These are phyloP conservation scores for Herpetotheres cachinnans DNA, from an alignment of 2,113 vertebrate genomes.

Conservation along the genomic window DNA sequence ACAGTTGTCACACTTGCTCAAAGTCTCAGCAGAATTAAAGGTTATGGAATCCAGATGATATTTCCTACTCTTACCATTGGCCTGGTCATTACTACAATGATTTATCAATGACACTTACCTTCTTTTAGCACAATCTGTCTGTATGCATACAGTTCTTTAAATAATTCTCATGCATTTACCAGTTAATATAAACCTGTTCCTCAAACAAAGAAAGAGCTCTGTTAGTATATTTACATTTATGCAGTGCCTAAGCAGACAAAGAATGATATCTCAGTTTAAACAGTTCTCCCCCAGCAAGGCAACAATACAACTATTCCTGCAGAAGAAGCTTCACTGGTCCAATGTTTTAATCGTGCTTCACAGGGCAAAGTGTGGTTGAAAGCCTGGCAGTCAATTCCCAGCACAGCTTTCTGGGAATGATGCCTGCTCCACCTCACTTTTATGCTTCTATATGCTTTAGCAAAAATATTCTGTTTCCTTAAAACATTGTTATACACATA, in stretches of 20 bases:
- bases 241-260: not conserved
- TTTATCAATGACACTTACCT: not conserved
- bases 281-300: not conserved
- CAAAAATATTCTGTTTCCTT: not conserved
- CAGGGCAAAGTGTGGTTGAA: fast-evolving
- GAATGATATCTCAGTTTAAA: not conserved
- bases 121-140: not conserved
- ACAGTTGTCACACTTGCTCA: not conserved
- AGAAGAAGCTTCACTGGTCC: not conserved
- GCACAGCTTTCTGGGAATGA: not conserved
- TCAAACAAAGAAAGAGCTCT: not conserved
- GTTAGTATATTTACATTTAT: not conserved
- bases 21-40: not conserved
- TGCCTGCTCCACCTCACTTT: not conserved
- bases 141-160: not conserved
- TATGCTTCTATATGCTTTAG: not conserved
- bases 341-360: not conserved
- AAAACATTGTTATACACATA: not conserved
- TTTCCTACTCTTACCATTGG: not conserved
- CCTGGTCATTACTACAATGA: not conserved
- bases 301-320: not conserved
- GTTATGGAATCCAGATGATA: not conserved
- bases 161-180: not conserved
- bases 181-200: not conserved
- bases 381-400: not conserved